Base-by-base conservation (phyloP, 2,888 invertebrate species). In the Pegoplata infirma region DNA sequence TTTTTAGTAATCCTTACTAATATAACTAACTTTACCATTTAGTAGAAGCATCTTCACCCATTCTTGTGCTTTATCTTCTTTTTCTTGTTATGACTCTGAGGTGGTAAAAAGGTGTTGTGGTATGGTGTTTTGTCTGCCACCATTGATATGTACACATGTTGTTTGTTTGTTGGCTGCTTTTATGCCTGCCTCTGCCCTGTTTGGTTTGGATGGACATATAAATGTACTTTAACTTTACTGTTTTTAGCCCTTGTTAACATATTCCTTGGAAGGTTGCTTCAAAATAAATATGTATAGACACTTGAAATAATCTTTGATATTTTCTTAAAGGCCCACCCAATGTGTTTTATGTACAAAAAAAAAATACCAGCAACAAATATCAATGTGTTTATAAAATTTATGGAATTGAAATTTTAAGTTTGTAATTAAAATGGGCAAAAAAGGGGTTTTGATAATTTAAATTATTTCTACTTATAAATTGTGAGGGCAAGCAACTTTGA, bases 221-320 rank as follows among this genome's bases (percentile, higher is more conserved):
- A 76, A 76, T 76, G 75, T 76, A 76, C 68, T 76, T 76, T 69
- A 69, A 51, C 49, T 76, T 76, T 76, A 69, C 75, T 76, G 75
- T 75, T 69, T n/a, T n/a, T 10, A 64, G 68, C 56, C 75, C 79
- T 79, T 79, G 79, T 79, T 79, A 79, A 79, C 79, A 79, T 56
- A 72, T 79, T 79, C 79, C 53, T 67, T 72, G 72, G 72, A 76
- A 76, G 76, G 71, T 76, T 66, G 32, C 64, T 58, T n/a, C n/a
- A n/a, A n/a, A n/a, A n/a, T n/a, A n/a, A n/a, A n/a, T n/a, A n/a
- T n/a, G n/a, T n/a, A n/a, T n/a, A 76, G 64, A 66, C 19, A 76
- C 76, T 71, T 76, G 76, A 66, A 71, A 76, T 76, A 71, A 59
- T 71, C 76, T 71, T 76, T 71, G 76, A 71, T 76, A 66, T 71